A percentile compares a stretch with the other conserved stretches of the same genome.
Conservation (phyloP, 2,113 vertebrate genomes). For the Caranx melampygus region DNA sequence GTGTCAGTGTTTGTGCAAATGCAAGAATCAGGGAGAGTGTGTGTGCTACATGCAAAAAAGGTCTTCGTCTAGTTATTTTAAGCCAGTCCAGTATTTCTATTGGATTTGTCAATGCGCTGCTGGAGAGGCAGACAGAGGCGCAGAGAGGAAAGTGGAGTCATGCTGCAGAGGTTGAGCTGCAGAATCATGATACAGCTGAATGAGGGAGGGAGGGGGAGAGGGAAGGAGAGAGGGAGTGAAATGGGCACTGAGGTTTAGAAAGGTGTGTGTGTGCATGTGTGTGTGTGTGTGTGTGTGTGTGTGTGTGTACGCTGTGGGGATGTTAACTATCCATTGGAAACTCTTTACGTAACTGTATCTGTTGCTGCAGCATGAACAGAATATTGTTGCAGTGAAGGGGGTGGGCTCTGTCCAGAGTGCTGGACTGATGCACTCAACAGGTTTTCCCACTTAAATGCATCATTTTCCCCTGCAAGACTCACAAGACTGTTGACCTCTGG, state of each 20-base stretch:
- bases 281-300: not conserved
- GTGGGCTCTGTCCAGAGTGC: not conserved
- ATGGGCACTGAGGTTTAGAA: conserved; percentile 8
- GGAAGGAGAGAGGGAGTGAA: not conserved
- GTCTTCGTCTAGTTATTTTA: conserved; percentile 39
- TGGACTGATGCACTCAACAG: conserved; percentile 17
- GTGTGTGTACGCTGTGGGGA: not conserved
- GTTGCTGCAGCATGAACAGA: conserved; percentile 52
- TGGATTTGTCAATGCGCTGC: conserved; percentile 35
- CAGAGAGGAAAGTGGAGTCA: conserved; percentile 70
- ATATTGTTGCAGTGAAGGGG: conserved; percentile 41
- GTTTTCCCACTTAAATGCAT: not conserved
- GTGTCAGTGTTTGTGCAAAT: not conserved
- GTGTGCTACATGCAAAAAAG: not conserved
- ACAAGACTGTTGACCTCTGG: not conserved
- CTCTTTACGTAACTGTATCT: conserved; percentile 65
- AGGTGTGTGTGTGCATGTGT: not conserved
- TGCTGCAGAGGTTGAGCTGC: conserved; percentile 77
- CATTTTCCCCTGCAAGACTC: not conserved
- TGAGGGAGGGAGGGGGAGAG: conserved; percentile 1
- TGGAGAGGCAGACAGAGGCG: conserved; percentile 42
- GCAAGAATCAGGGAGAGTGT: not conserved
- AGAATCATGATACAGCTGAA: conserved; percentile 72
- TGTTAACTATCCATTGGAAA: conserved; percentile 35
- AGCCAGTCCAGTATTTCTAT: conserved; percentile 34